Base-by-base conservation (phyloP, 2,888 invertebrate genomes). In the Macrosiphum euphorbiae region DNA sequence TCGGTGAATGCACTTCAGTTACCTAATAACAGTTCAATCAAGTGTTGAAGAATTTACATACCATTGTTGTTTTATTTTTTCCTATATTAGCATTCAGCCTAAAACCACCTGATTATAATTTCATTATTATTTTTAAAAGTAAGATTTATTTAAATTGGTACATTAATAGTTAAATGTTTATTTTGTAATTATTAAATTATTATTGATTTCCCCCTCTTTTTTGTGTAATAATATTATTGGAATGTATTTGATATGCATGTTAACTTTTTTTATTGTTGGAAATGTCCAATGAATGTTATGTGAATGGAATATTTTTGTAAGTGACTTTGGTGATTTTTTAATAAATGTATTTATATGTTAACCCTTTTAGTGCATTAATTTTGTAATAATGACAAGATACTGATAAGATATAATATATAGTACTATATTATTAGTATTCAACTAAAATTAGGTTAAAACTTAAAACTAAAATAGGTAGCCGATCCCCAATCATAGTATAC, bases 181-280 rank as follows among this genome's bases (percentile, higher is more conserved):
- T 89, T 88, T 52, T 89, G n/a, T 84, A 89, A 50, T 90, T 86
- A 41, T 26, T 92, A 88, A 78, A 92, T 90, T 90, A 92, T 92
- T 91, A 93, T 94, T 86, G 90, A 94, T 86, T n/a, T 88, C 35
- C 35, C 35, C 61, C 67, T 67, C 50, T 3, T 88, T 47, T 90
- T 87, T 86, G 67, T 86, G 47, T 94, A 61, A 86, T 20, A 61
- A 26, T 90, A 94, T 94, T 61, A 94, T 90, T 50, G 90, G 85
- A 90, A 41, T 88, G 92, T 92, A 92, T 88, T 92, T 52, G 88
- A 88, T 92, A 92, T 92, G 92, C 88, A 78, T 13, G 88, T 92
- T 92, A 92, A 88, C 88, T 67, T 87, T 88, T 88, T 92, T 88
- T 26, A 87, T 52, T 88, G 4, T 88, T 44, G 78, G 52, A 92